These are phyloP conservation scores for Clusia tigrina DNA, from an alignment of 2,888 invertebrate genomes.

Conservation along the genomic window DNA sequence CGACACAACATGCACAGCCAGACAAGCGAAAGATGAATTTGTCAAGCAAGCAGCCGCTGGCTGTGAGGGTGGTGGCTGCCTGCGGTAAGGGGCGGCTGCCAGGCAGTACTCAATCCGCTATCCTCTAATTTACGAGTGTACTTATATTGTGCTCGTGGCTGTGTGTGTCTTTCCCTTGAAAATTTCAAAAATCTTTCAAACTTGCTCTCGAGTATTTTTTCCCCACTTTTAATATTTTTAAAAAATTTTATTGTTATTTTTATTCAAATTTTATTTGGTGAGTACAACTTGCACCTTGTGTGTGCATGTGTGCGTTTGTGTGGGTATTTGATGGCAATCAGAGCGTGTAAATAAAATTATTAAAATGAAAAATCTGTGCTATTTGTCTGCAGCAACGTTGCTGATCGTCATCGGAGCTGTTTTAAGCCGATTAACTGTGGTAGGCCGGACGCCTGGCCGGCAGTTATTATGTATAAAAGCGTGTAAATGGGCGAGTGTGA, in stretches of 20 bases:
- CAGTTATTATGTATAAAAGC: too few relatives aligned
- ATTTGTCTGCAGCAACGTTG: neutral
- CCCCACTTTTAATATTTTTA: too few relatives aligned
- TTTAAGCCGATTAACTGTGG: constrained; percentile 58
- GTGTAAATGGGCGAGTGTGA: too few relatives aligned
- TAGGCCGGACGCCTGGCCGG: constrained; percentile 39
- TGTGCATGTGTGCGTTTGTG: neutral
- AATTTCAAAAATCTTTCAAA: too few relatives aligned
- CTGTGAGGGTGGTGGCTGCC: neutral
- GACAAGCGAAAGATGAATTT: constrained; percentile 14
- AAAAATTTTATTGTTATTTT: too few relatives aligned
- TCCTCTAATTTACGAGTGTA: constrained; percentile 39
- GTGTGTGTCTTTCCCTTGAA: too few relatives aligned
- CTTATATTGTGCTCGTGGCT: neutral
- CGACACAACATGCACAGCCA: neutral
- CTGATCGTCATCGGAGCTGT: constrained; percentile 29
- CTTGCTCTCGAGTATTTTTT: too few relatives aligned
- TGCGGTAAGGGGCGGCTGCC: neutral
- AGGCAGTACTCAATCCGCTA: constrained; percentile 24
- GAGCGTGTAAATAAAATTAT: neutral
- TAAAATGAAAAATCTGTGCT: neutral
- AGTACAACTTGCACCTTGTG: neutral
- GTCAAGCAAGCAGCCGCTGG: neutral
- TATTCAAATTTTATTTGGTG: neutral
- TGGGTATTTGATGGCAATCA: neutral